Evolutionary conservation across 2,888 invertebrate species (phyloP).

Genomic region (Mythimna vitellina): DNA sequence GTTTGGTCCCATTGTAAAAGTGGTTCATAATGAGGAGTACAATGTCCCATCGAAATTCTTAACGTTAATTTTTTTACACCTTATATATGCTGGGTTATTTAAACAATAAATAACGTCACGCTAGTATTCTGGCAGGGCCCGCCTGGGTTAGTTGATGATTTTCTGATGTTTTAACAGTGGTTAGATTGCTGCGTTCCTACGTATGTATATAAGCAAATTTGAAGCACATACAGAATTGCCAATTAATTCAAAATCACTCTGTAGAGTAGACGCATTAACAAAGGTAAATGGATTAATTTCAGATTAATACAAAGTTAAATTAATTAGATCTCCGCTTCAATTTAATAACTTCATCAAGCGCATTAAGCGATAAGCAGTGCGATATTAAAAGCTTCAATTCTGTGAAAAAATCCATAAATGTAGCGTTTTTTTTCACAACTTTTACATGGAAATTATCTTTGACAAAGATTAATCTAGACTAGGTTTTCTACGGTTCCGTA

Average conservation of each 20-base stretch:
- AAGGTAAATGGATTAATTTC: neutral
- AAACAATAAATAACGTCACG: no score
- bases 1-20: no score
- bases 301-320: neutral
- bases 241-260: neutral
- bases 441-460: no score
- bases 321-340: neutral
- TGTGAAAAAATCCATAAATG: neutral
- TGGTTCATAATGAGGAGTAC: no score
- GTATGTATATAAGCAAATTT: neutral
- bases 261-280: no score
- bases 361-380: constrained; percentile 10
- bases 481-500: no score
- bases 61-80: no score
- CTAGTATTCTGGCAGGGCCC: no score
- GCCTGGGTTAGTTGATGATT: no score
- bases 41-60: no score
- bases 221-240: neutral
- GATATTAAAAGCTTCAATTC: neutral
- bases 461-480: no score
- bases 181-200: neutral
- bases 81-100: no score
- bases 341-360: constrained; percentile 18
- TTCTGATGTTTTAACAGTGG: neutral
- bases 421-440: neutral